These are phyloP conservation scores for Papilio machaon DNA, from an alignment of 1,140 invertebrate genomes.

Conservation along the genomic window DNA sequence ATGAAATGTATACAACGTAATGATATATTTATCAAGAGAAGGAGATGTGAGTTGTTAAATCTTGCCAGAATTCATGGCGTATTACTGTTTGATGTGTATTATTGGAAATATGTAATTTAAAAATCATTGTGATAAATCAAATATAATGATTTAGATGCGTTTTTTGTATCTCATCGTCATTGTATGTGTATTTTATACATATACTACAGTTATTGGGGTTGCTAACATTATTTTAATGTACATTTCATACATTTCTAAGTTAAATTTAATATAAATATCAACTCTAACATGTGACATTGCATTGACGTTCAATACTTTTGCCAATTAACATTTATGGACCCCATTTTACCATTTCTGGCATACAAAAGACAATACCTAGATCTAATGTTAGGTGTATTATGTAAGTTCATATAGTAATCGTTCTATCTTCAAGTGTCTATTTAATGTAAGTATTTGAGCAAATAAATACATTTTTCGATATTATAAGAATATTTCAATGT, in stretches of 20 bases:
- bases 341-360: slow-evolving; percentile 76
- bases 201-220: slow-evolving; percentile 22
- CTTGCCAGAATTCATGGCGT: slow-evolving; percentile 71
- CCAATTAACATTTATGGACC: slow-evolving; percentile 54
- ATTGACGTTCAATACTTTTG: slow-evolving; percentile 13
- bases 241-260: slow-evolving; percentile 11
- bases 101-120: slow-evolving; percentile 63
- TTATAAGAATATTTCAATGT: slow-evolving; percentile 59
- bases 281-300: slow-evolving; percentile 1
- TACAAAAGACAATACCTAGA: slow-evolving; percentile 82
- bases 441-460: slow-evolving; percentile 78
- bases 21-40: slow-evolving; percentile 56
- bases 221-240: slow-evolving; percentile 46
- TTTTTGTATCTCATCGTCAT: slow-evolving; percentile 49
- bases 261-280: not conserved
- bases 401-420: slow-evolving; percentile 80
- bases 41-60: slow-evolving; percentile 67
- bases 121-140: slow-evolving; percentile 77
- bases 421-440: slow-evolving; percentile 80
- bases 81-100: slow-evolving; percentile 67
- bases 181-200: slow-evolving; percentile 41
- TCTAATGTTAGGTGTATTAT: slow-evolving; percentile 79
- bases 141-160: slow-evolving; percentile 66
- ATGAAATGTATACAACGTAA: slow-evolving; percentile 68
- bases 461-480: slow-evolving; percentile 69